Base-by-base conservation (phyloP, 2,888 invertebrate genomes). In the Stenodera caucasica region DNA sequence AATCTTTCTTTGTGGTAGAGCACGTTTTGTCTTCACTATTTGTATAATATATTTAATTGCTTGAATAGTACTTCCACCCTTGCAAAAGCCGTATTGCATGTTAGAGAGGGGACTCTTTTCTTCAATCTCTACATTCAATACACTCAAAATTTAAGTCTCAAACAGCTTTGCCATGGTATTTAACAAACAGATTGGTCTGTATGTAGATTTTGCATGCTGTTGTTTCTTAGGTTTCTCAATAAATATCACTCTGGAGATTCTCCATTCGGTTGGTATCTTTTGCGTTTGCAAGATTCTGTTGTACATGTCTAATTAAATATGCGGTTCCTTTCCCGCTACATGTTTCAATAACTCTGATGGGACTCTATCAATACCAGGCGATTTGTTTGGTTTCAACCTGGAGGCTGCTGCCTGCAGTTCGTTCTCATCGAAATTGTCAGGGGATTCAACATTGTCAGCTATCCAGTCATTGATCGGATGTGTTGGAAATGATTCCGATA, bases 141-240 rank as follows among this genome's bases (percentile, higher is more conserved):
- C 9, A 5, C 9, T 30, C 30, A 30, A 30, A 5, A 30, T 30
- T n/a, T 53, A 50, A 1, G 53, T 40, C 14, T 63, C 63, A 18
- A 56, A 61, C 2, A 63, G 14, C 53, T 63, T 63, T 1, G 57
- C 63, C 18, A 53, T 49, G 2, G 51, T 53, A 26, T 60, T 55
- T 29, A 60, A 15, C n/a, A 59, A n/a, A 29, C 58, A 56, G n/a
- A 63, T 56, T n/a, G 63, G 63, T 23, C 63, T 55, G 29, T 54
- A 57, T 2, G 63, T 56, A 6, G 49, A 12, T 3, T 60, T 60
- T 15, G 6, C 23, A 12, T 54, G 29, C 1, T 26, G 2, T 8
- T 21, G 32, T 26, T 54, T 61, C 14, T 55, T 40, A 2, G 21
- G 30, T 23, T 63, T 63, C 23, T 30, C 23, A 2, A 62, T 15